A percentile compares a stretch with the other conserved stretches of the same genome.
phyloP scores from a whole-genome alignment of 1,140 invertebrate genomes.

The Orius insidiosus region DNA sequence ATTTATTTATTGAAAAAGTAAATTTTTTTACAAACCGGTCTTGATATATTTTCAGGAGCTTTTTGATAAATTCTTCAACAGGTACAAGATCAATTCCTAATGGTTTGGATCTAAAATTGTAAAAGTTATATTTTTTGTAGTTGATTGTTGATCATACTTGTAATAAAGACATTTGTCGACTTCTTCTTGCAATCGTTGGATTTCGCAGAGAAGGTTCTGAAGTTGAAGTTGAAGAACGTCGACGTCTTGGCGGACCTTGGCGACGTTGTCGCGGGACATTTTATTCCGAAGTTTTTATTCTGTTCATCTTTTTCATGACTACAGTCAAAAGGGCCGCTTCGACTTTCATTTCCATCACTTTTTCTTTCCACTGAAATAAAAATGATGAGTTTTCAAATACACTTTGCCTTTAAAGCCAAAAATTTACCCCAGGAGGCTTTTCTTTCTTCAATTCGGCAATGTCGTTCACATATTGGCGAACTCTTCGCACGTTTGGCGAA shows the following conservation, averaged over 20 bases:
- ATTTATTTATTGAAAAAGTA: constrained; percentile 3
- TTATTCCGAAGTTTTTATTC: constrained; percentile 76
- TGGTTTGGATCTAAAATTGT: constrained; percentile 62
- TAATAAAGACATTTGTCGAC: constrained; percentile 86
- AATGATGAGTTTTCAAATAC: constrained; percentile 21
- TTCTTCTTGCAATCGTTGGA: constrained; percentile 82
- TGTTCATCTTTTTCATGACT: constrained; percentile 73
- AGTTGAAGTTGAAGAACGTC: constrained; percentile 78
- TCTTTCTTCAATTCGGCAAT: constrained; percentile 43
- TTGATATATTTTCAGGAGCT: constrained; percentile 52
- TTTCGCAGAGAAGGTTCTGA: constrained; percentile 91
- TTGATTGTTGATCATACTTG: constrained; percentile 43
- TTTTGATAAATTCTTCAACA: constrained; percentile 64
- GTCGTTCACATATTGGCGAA: constrained; percentile 42
- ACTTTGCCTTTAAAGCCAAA: too few relatives aligned
- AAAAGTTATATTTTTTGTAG: background rate
- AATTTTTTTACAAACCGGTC: constrained; percentile 37
- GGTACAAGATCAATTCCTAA: constrained; percentile 78
- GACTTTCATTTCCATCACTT: constrained; percentile 44
- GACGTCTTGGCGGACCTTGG: constrained; percentile 65
- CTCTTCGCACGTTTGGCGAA: constrained; percentile 49
- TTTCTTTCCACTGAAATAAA: constrained; percentile 36
- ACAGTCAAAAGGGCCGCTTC: constrained; percentile 57
- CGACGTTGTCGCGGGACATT: constrained; percentile 56
- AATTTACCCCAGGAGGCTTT: constrained; percentile 30